Base-by-base conservation (phyloP, 2,888 invertebrate species). In the Flexamia atlantica region DNA sequence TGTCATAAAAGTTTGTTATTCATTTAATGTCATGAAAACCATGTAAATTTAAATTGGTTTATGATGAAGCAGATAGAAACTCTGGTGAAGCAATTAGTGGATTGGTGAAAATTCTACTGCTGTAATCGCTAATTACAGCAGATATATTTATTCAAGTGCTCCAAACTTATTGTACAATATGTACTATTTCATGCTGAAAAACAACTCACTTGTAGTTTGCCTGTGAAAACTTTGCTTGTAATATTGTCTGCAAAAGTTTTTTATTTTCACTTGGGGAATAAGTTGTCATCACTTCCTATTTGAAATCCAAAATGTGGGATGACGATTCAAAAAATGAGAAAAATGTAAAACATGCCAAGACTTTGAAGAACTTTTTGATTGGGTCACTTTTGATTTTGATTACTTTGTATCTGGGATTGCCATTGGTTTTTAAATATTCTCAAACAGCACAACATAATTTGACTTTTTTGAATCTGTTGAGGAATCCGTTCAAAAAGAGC, bases 91-190 rank as follows among this genome's bases (percentile, higher is more conserved):
- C 17, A 17, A 17, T 46, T 46, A 46, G 46, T 46, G 3, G 3
- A 46, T 4, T 46, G 46, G 7, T 17, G 17, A 12, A 7, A 23
- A 57, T 64, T 3, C 64, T 64, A 14, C 64, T 28, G 12, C 5
- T 12, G 10, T 30, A 30, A 12, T 17, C 28, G 28, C 17, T 28
- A 64, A 23, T 64, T 28, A 64, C 5, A 64, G 30, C 14, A 14
- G 17, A 25, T 14, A 30, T 64, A 64, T 64, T 64, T 28, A 64
- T 64, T 28, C 64, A 64, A 64, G 64, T 64, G 64, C 30, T 64
- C 0, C 10, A 7, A 57, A 46, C n/a, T n/a, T n/a, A n/a, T n/a
- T n/a, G n/a, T n/a, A n/a, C 53, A 46, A 46, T 46, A 53, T 23
- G n/a, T n/a, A 53, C 20, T 46, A 46, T 4, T 46, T 46, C 14